Percentiles rank a stretch among this genome's conserved stretches.
Conservation (phyloP, 1,140 invertebrate species). For the Ditylenchus dipsaci region DNA sequence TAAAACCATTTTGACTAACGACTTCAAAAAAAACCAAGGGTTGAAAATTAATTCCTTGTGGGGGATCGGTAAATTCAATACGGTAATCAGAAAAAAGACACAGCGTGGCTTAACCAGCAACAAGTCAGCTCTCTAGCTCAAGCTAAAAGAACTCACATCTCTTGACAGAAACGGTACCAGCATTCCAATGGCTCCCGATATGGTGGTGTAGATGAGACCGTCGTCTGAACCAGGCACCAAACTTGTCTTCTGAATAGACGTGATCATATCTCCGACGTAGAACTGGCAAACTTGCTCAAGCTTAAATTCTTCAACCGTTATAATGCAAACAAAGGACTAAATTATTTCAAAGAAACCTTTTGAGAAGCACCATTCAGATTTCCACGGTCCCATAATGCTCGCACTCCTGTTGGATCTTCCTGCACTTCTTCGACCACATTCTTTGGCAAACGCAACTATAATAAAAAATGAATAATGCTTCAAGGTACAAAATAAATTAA, state of each 20-base stretch:
- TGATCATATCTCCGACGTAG: slow-evolving; percentile 77
- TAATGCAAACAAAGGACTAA: no score
- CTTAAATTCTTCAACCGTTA: slow-evolving; percentile 54
- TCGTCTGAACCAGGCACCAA: slow-evolving; percentile 94
- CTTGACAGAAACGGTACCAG: slow-evolving; percentile 93
- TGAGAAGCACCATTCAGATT: slow-evolving; percentile 92
- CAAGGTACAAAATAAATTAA: no score
- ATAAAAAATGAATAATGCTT: neutral
- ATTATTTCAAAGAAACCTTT: slow-evolving; percentile 64
- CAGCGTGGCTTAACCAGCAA: no score
- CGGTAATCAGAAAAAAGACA: no score
- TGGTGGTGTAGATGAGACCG: slow-evolving; percentile 86
- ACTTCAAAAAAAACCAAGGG: no score
- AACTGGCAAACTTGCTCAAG: slow-evolving; percentile 84
- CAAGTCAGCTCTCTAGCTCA: no score
- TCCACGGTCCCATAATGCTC: slow-evolving; percentile 95
- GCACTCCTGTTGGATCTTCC: slow-evolving; percentile 96
- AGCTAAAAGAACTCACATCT: slow-evolving; percentile 64
- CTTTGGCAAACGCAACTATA: slow-evolving; percentile 73
- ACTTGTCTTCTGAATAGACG: slow-evolving; percentile 75
- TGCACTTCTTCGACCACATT: slow-evolving; percentile 94
- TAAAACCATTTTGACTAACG: no score
- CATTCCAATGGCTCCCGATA: slow-evolving; percentile 90
- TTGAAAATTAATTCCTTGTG: no score
- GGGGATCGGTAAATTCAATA: no score